phyloP scores from a whole-genome alignment of 1,140 invertebrate species.

The Drosophila athabasca region DNA sequence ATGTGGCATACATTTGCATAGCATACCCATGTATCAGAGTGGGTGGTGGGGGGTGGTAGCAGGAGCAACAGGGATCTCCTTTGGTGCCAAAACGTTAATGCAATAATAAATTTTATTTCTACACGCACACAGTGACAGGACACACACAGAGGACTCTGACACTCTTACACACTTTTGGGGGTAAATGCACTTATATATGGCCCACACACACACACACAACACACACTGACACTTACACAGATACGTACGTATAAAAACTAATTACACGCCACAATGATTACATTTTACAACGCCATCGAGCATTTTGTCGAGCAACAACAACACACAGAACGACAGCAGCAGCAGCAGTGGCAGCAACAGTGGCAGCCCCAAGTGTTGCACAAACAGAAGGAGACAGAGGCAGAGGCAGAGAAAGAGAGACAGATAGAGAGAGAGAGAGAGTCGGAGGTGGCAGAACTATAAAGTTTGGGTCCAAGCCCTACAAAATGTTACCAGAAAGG shows the following conservation, averaged over 20 bases:
- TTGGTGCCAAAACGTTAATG: slow-evolving; percentile 46
- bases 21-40: slow-evolving; percentile 5
- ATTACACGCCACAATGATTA: slow-evolving; percentile 81
- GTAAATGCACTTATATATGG: slow-evolving; percentile 20
- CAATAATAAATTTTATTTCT: slow-evolving; percentile 67
- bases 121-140: slow-evolving; percentile 23
- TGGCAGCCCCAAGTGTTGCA: slow-evolving; percentile 39
- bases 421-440: neutral
- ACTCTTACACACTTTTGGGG: slow-evolving; percentile 9
- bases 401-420: too few relatives aligned
- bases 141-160: neutral
- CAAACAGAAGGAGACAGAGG: slow-evolving; percentile 2
- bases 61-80: too few relatives aligned
- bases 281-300: slow-evolving; percentile 73
- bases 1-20: slow-evolving; percentile 26
- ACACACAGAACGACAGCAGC: slow-evolving; percentile 7
- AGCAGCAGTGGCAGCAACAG: slow-evolving; percentile 15
- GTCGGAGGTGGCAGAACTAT: too few relatives aligned
- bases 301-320: slow-evolving; percentile 36
- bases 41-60: neutral
- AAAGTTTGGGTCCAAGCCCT: neutral
- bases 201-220: too few relatives aligned
- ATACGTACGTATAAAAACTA: slow-evolving; percentile 63
- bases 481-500: slow-evolving; percentile 25
- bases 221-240: neutral